Evolutionary conservation across 1,140 invertebrate genomes (phyloP).

Genomic region (Papilio polyxenes): DNA sequence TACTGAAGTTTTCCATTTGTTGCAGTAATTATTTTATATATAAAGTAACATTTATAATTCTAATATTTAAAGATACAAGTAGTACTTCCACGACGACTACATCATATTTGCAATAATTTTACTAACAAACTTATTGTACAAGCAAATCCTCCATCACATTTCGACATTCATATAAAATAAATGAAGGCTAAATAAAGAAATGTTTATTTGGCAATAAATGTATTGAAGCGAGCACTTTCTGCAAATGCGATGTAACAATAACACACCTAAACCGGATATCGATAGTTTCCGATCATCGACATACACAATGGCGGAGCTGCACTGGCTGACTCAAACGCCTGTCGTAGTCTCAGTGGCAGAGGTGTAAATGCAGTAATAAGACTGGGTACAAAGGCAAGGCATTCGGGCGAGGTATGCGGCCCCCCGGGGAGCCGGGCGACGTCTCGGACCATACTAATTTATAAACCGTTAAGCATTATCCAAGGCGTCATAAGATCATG

Average conservation of each 20-base stretch:
- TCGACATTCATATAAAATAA: neutral
- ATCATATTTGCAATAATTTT: too few species aligned
- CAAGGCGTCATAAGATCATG: constrained; percentile 52
- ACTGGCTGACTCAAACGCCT: neutral
- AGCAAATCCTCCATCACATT: neutral
- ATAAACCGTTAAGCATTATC: constrained; percentile 64
- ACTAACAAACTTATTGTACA: too few species aligned
- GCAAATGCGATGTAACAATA: neutral
- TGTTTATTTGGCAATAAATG: neutral
- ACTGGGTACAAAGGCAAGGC: constrained; percentile 48
- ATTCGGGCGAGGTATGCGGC: constrained; percentile 49
- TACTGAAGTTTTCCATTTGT: too few species aligned
- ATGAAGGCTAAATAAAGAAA: neutral
- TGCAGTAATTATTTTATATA: too few species aligned
- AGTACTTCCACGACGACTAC: too few species aligned
- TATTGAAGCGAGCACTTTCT: neutral
- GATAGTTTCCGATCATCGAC: constrained; percentile 47
- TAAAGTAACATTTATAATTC: too few species aligned
- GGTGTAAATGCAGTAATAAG: constrained; percentile 66
- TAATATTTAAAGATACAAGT: too few species aligned
- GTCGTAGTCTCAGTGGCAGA: constrained; percentile 41
- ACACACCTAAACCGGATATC: constrained; percentile 24
- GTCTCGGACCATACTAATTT: constrained; percentile 50
- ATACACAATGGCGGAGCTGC: constrained; percentile 33
- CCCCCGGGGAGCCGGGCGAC: constrained; percentile 48